Evolutionary conservation across 2,888 invertebrate genomes (phyloP).

Genomic region (Mimas tiliae): DNA sequence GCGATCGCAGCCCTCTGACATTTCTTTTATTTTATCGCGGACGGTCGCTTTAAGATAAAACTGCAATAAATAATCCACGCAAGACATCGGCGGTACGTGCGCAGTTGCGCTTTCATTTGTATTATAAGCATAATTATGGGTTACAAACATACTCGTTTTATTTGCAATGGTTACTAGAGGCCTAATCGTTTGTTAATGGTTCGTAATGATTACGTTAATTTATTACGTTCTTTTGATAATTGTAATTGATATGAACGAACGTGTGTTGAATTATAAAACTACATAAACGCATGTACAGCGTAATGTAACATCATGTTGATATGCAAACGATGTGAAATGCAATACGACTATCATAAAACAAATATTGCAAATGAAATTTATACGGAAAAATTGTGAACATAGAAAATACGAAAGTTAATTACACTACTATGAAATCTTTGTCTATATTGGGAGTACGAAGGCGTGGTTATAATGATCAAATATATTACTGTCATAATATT

Average conservation of each 20-base stretch:
- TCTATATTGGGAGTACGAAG: too few relatives aligned
- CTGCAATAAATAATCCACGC: constrained; percentile 77
- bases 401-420: too few relatives aligned
- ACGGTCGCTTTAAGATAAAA: constrained; percentile 77
- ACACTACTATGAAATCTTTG: too few relatives aligned
- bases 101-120: constrained; percentile 76
- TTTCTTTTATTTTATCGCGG: constrained; percentile 82
- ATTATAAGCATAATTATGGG: constrained; percentile 77
- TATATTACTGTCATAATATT: too few relatives aligned
- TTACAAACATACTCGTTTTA: constrained; percentile 60
- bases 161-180: constrained; percentile 61
- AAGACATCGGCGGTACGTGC: constrained; percentile 71
- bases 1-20: constrained; percentile 76
- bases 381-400: too few relatives aligned
- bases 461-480: too few relatives aligned
- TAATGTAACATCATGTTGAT: neutral
- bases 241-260: constrained; percentile 31
- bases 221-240: constrained; percentile 45
- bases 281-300: neutral
- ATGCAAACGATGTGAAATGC: neutral
- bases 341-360: neutral
- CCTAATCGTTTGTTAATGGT: constrained; percentile 67
- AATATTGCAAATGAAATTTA: too few relatives aligned
- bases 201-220: constrained; percentile 63
- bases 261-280: constrained; percentile 21